Evolutionary conservation across 2,797 vertebrate genomes (phyloP).

Genomic region (Fratercula arctica): DNA sequence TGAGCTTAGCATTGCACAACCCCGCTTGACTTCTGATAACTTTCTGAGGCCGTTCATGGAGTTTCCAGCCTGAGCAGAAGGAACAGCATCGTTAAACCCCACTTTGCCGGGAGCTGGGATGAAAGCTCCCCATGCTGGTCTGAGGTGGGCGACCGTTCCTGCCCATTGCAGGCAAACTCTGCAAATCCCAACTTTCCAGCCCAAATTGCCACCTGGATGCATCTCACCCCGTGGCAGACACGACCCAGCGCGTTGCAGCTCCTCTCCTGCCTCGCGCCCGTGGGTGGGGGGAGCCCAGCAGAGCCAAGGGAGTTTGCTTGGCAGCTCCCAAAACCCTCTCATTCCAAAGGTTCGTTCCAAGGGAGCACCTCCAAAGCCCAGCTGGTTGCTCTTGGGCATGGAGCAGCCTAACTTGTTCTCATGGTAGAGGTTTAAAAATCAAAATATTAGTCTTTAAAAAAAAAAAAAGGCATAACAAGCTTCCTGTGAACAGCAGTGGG

Average conservation of each 20-base stretch:
- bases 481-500: neutral
- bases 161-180: accelerated
- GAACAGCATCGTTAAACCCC: neutral
- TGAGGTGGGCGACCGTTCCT: accelerated
- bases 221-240: neutral
- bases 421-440: neutral
- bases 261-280: neutral
- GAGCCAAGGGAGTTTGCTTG: neutral
- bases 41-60: neutral
- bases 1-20: neutral
- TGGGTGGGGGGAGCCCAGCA: neutral
- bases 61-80: neutral
- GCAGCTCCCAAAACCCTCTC: neutral
- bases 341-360: neutral
- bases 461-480: neutral
- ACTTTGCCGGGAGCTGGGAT: neutral
- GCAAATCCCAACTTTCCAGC: neutral
- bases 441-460: neutral
- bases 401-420: neutral
- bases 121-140: neutral
- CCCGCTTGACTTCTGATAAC: neutral
- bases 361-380: neutral
- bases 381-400: neutral
- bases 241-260: neutral
- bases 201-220: neutral